A percentile compares a stretch with the other conserved stretches of the same genome.
Conservation (phyloP, 2,888 invertebrate species). For the Acrobasis consociella region DNA sequence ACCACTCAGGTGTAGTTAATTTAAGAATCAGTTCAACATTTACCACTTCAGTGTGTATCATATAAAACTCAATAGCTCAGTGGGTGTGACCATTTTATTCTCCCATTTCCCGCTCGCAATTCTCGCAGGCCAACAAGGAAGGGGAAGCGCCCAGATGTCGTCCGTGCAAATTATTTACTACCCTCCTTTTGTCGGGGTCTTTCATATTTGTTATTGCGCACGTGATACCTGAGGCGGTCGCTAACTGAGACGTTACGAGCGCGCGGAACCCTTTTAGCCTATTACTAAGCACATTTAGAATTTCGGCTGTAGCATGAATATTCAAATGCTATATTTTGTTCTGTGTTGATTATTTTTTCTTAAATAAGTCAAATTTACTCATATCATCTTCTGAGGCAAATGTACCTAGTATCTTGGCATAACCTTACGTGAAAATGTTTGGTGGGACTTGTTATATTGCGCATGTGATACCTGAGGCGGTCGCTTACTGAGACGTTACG, state of each 20-base stretch:
- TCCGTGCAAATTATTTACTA: constrained; percentile 77
- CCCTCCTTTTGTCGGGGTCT: constrained; percentile 60
- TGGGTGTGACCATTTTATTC: constrained; percentile 73
- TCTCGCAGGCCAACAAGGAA: constrained; percentile 61
- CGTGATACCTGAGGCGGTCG: constrained; percentile 19
- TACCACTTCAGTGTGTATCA: constrained; percentile 36
- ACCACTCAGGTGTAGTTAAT: no score
- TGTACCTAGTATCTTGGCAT: no score
- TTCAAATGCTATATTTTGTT: neutral
- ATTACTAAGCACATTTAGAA: constrained; percentile 7
- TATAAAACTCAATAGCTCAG: constrained; percentile 58
- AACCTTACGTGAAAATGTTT: no score
- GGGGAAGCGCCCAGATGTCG: constrained; percentile 79
- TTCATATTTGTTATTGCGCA: constrained; percentile 24
- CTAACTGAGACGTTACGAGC: constrained; percentile 22
- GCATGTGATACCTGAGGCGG: constrained; percentile 20
- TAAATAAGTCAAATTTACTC: no score
- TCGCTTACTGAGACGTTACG: constrained; percentile 22
- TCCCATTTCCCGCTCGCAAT: constrained; percentile 52
- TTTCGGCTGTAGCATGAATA: neutral
- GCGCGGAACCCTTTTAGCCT: constrained; percentile 6
- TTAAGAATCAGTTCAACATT: neutral
- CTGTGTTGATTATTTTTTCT: no score
- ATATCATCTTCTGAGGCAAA: no score
- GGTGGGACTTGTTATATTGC: no score